These are phyloP conservation scores for Acholoe squamosa DNA, from an alignment of 2,888 invertebrate genomes.

Conservation along the genomic window DNA sequence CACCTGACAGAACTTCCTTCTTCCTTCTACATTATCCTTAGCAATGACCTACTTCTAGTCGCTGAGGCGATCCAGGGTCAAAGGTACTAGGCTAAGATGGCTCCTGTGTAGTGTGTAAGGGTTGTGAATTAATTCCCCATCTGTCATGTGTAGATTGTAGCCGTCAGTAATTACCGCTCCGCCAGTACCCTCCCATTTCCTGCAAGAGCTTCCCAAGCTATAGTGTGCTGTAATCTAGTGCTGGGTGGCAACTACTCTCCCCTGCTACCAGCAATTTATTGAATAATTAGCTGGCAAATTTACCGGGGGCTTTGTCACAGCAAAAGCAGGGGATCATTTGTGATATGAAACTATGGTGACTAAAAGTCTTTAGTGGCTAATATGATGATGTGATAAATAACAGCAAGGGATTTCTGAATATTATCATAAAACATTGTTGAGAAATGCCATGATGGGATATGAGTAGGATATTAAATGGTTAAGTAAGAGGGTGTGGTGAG, in stretches of 20 bases:
- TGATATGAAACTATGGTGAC: not conserved
- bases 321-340: not conserved
- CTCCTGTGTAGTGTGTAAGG: not conserved
- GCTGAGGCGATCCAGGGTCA: not conserved
- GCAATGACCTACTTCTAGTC: not conserved
- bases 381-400: not conserved
- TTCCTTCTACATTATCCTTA: not conserved
- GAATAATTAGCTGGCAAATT: constrained; percentile 17
- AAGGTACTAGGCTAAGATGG: not conserved
- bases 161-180: not conserved
- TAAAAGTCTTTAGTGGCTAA: not conserved
- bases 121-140: constrained; percentile 25
- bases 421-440: no score
- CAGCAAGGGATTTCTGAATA: not conserved
- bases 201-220: no score
- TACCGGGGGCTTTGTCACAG: not conserved
- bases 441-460: no score
- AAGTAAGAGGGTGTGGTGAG: no score
- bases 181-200: not conserved
- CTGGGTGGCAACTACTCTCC: not conserved
- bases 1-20: no score
- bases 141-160: not conserved
- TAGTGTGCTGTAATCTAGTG: not conserved
- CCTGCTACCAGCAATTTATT: not conserved
- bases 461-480: no score